phyloP scores from a whole-genome alignment of 2,113 vertebrate species.

The Dipodomys merriami region DNA sequence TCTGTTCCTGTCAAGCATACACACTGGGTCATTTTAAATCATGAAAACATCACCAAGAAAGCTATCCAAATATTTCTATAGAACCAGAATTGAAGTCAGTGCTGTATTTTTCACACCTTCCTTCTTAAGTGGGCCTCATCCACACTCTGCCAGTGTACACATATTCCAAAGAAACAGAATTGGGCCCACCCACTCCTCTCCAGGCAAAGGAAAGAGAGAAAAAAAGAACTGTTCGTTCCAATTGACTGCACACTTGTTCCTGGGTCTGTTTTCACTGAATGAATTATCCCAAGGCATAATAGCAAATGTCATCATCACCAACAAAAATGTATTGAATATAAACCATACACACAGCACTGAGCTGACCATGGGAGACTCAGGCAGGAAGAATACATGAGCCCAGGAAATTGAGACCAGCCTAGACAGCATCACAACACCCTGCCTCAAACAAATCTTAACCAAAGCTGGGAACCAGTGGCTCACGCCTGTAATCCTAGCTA shows the following conservation, averaged over 20 bases:
- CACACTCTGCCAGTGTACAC: background rate
- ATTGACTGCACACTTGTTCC: slow-evolving; percentile 22
- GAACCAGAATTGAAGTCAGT: slow-evolving; percentile 39
- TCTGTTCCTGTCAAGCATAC: slow-evolving; percentile 28
- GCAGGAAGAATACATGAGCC: background rate
- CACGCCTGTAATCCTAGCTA: too few relatives aligned
- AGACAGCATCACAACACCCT: background rate
- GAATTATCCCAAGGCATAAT: slow-evolving; percentile 38
- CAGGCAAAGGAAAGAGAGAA: background rate
- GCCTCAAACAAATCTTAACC: background rate
- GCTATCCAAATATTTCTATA: slow-evolving; percentile 64
- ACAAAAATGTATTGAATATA: background rate
- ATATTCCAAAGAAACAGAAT: slow-evolving; percentile 39
- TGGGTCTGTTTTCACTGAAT: slow-evolving; percentile 28
- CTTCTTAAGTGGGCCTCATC: slow-evolving; percentile 54
- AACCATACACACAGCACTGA: background rate
- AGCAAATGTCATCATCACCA: slow-evolving; percentile 14
- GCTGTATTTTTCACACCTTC: slow-evolving; percentile 58
- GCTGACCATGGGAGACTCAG: background rate
- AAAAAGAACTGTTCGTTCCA: slow-evolving; percentile 9
- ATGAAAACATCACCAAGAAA: slow-evolving; percentile 52
- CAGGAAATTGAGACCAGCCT: background rate
- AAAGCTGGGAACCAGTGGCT: too few relatives aligned
- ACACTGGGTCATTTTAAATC: slow-evolving; percentile 65
- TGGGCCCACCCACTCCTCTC: background rate